These are phyloP conservation scores for Macroramphosus scolopax DNA, from an alignment of 2,797 vertebrate genomes.

Conservation along the genomic window DNA sequence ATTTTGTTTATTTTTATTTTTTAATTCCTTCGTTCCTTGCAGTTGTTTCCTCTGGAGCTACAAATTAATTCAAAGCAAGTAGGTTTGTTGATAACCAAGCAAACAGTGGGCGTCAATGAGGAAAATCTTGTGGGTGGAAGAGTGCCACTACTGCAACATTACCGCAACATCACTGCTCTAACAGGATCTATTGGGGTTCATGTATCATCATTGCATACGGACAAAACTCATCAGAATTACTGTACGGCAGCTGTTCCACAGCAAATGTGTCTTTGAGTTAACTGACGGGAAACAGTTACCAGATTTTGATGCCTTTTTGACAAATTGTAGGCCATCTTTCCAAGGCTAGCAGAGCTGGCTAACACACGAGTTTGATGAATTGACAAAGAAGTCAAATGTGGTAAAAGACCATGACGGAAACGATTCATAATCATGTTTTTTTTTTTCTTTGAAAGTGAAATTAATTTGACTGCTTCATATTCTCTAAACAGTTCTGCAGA, in stretches of 20 bases:
- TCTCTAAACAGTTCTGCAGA: slow-evolving; percentile 46
- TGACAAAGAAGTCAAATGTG: slow-evolving; percentile 14
- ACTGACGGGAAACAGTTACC: slow-evolving; percentile 34
- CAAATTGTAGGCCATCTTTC: slow-evolving; percentile 38
- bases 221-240: slow-evolving; percentile 21
- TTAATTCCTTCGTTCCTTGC: slow-evolving; percentile 35
- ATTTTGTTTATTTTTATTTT: slow-evolving; percentile 40
- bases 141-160: slow-evolving; percentile 20
- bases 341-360: slow-evolving; percentile 45
- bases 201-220: slow-evolving; percentile 13
- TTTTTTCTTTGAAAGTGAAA: slow-evolving; percentile 33
- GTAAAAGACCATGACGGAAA: slow-evolving; percentile 17
- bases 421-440: slow-evolving; percentile 26
- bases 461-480: slow-evolving; percentile 63
- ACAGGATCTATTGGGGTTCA: slow-evolving; percentile 19
- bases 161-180: slow-evolving; percentile 16
- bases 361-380: slow-evolving; percentile 19
- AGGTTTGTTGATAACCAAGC: slow-evolving; percentile 11
- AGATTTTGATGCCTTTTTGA: slow-evolving; percentile 61
- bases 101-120: no score
- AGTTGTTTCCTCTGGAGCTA: slow-evolving; percentile 45
- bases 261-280: slow-evolving; percentile 34
- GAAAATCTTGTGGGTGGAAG: slow-evolving; percentile 34
- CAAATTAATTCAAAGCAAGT: slow-evolving; percentile 5
- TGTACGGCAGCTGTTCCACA: no score